Evolutionary conservation across 2,888 invertebrate genomes (phyloP).

Genomic region (Drosophila nigritarsus): DNA sequence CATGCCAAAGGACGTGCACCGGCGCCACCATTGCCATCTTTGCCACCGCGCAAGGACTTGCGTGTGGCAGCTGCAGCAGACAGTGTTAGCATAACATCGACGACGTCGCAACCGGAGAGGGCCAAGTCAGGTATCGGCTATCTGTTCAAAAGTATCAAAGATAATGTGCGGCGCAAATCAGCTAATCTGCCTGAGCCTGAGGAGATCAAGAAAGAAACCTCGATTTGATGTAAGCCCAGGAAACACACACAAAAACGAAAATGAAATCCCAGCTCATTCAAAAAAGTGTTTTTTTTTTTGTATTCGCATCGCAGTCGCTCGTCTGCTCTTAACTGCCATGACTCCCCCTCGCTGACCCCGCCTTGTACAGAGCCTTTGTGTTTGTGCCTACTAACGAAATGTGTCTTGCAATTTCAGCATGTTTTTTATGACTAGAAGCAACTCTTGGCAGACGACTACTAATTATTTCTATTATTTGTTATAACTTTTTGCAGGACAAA

Average conservation of each 20-base stretch:
- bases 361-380: constrained; percentile 64
- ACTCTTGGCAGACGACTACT: neutral
- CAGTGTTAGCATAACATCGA: constrained; percentile 54
- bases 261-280: constrained; percentile 53
- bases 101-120: constrained; percentile 43
- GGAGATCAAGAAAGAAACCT: constrained; percentile 64
- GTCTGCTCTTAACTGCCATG: constrained; percentile 54
- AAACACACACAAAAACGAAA: constrained; percentile 16
- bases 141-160: constrained; percentile 73
- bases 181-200: constrained; percentile 42
- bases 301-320: constrained; percentile 34
- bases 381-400: constrained; percentile 61
- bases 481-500: constrained; percentile 82
- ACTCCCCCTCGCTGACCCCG: constrained; percentile 24
- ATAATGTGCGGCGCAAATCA: constrained; percentile 71
- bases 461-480: neutral
- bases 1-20: constrained; percentile 84
- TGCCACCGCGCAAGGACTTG: constrained; percentile 49
- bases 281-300: constrained; percentile 42
- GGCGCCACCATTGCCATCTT: constrained; percentile 68
- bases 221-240: constrained; percentile 69
- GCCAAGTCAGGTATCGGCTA: constrained; percentile 70
- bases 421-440: constrained; percentile 19
- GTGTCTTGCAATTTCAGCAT: constrained; percentile 60
- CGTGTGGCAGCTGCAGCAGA: constrained; percentile 24